phyloP scores from a whole-genome alignment of 1,140 invertebrate species.

The Diachasma alloeum region DNA sequence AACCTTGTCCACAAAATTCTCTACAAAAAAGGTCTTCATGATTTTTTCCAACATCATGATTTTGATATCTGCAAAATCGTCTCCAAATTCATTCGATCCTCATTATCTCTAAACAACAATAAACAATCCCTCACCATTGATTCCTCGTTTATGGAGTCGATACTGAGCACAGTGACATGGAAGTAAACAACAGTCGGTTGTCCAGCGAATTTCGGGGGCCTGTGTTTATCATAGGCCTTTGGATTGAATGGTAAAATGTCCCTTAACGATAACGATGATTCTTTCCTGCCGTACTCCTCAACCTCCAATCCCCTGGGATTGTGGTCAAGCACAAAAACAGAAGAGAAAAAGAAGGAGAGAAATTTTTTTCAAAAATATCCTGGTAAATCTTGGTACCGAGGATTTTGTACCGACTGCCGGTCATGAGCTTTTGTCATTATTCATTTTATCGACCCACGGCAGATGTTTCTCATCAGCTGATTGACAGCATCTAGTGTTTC shows the following conservation, averaged over 20 bases:
- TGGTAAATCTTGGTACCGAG: not conserved
- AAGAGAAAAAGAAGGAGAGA: slow-evolving; percentile 35
- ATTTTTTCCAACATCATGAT: too few relatives aligned
- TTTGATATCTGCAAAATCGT: too few relatives aligned
- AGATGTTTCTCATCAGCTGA: not conserved
- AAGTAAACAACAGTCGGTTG: slow-evolving; percentile 89
- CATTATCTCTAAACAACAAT: too few relatives aligned
- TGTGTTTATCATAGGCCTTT: slow-evolving; percentile 89
- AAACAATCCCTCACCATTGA: slow-evolving; percentile 78
- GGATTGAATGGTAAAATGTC: slow-evolving; percentile 86
- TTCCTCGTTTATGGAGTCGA: slow-evolving; percentile 91
- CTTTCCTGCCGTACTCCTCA: slow-evolving; percentile 60
- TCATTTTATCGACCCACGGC: not conserved
- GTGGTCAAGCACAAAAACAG: slow-evolving; percentile 3
- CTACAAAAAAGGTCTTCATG: too few relatives aligned
- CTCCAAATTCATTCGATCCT: too few relatives aligned
- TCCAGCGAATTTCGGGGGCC: slow-evolving; percentile 83
- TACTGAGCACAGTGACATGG: slow-evolving; percentile 85
- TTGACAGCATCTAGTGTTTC: not conserved
- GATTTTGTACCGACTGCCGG: not conserved
- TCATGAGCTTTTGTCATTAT: not conserved
- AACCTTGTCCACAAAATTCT: too few relatives aligned
- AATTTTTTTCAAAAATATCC: not conserved
- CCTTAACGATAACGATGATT: slow-evolving; percentile 71
- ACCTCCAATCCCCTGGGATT: slow-evolving; percentile 54